Conservation (phyloP, 2,113 vertebrate species). For the Carollia perspicillata region DNA sequence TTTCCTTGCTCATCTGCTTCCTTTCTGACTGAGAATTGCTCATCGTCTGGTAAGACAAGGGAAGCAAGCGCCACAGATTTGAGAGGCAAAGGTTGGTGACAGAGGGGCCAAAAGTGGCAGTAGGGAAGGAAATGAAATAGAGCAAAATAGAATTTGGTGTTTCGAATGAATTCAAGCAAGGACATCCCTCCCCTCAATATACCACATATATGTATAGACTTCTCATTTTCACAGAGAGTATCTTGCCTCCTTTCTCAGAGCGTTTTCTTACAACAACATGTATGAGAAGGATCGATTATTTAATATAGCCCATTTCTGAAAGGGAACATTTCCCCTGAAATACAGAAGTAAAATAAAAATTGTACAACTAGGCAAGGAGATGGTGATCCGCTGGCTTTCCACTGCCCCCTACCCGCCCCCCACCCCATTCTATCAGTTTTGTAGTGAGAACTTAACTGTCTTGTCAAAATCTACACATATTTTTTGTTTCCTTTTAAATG, state of each 20-base stretch:
- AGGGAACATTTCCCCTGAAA: neutral
- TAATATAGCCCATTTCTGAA: neutral
- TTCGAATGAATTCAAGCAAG: neutral
- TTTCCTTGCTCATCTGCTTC: neutral
- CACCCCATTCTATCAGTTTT: neutral
- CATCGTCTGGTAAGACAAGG: neutral
- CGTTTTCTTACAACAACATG: neutral
- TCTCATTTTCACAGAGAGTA: neutral
- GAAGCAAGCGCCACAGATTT: neutral
- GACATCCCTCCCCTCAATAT: neutral
- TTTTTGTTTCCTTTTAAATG: neutral
- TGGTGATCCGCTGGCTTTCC: too few species aligned
- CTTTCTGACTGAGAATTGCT: neutral
- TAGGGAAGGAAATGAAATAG: neutral
- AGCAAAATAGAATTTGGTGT: neutral
- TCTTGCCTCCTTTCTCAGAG: neutral
- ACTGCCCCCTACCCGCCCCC: too few species aligned
- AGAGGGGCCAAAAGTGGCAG: neutral
- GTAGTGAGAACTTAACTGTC: neutral
- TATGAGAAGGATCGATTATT: neutral
- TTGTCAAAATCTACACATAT: neutral
- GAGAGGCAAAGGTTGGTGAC: neutral
- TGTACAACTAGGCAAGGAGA: neutral
- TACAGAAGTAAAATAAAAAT: neutral
- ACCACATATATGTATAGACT: too few species aligned